These are phyloP conservation scores for Gambusia affinis DNA, from an alignment of 2,113 vertebrate genomes.

Conservation along the genomic window DNA sequence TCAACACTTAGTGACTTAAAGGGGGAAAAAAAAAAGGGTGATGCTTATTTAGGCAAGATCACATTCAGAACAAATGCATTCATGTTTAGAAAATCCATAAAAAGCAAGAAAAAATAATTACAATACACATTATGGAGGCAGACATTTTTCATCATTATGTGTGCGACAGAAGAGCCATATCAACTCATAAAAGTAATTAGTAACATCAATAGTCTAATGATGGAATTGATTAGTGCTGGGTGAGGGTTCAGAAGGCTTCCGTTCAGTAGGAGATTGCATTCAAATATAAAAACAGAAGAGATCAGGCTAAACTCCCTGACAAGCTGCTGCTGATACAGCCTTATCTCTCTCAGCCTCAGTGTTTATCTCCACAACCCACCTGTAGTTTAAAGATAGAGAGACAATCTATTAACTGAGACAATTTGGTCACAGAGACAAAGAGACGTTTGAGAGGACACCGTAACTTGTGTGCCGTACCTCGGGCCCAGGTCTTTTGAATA, in stretches of 20 bases:
- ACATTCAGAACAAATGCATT: neutral
- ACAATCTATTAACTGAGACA: constrained; percentile 46
- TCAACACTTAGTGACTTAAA: constrained; percentile 8
- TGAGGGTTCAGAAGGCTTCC: constrained; percentile 18
- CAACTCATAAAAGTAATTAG: constrained; percentile 48
- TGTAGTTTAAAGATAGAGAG: constrained; percentile 14
- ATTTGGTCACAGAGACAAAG: constrained; percentile 32
- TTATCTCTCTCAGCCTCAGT: constrained; percentile 27
- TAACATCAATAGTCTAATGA: constrained; percentile 44
- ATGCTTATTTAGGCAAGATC: neutral
- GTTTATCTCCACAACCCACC: constrained; percentile 28
- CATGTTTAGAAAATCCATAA: constrained; percentile 14
- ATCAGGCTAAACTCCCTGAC: constrained; percentile 31
- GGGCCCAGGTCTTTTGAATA: constrained; percentile 1
- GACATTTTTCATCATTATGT: constrained; percentile 12
- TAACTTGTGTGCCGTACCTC: constrained; percentile 1
- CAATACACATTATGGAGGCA: constrained; percentile 1
- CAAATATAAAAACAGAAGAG: constrained; percentile 22
- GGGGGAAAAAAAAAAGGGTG: neutral
- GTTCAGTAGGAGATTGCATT: constrained; percentile 26
- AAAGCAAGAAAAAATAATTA: neutral
- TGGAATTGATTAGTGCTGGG: constrained; percentile 39
- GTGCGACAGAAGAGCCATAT: neutral
- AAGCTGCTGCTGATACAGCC: constrained; percentile 25
- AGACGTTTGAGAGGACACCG: constrained; percentile 14